A percentile compares a stretch with the other conserved stretches of the same genome.
Evolutionary conservation across 2,888 invertebrate genomes (phyloP).

Genomic region (Tiliacea citrago): DNA sequence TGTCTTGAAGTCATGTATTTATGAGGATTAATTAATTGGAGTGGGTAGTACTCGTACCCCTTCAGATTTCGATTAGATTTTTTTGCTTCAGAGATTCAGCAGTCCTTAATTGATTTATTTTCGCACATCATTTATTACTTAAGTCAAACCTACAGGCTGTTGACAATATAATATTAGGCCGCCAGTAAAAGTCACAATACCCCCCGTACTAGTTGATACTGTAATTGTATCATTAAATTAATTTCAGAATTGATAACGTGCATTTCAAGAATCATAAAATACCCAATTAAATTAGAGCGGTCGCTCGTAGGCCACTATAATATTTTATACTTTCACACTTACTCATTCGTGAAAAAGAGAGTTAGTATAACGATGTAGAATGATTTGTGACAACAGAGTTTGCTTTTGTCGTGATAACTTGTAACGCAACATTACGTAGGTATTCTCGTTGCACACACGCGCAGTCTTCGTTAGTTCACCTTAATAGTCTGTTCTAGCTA

Average conservation of each 20-base stretch:
- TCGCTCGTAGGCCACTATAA: conserved; percentile 21
- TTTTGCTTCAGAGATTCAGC: too few relatives aligned
- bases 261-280: conserved; percentile 1
- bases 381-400: conserved; percentile 42
- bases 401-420: conserved; percentile 52
- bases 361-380: conserved; percentile 49
- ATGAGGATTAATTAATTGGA: conserved; percentile 2
- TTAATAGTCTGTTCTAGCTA: conserved; percentile 14
- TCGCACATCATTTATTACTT: too few relatives aligned
- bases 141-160: too few relatives aligned
- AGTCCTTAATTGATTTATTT: too few relatives aligned
- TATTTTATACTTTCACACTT: conserved; percentile 57
- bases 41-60: background rate
- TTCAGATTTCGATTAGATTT: too few relatives aligned
- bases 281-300: conserved; percentile 23
- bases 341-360: conserved; percentile 62
- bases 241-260: background rate
- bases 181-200: too few relatives aligned
- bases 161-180: too few relatives aligned
- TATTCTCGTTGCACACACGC: conserved; percentile 38
- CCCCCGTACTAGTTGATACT: too few relatives aligned
- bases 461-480: conserved; percentile 12
- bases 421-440: conserved; percentile 60
- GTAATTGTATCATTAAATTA: conserved; percentile 1
- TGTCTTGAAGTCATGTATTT: conserved; percentile 7